Evolutionary conservation across 2,113 vertebrate species (phyloP).

Genomic region (Stomatorhinus ivindoensis): DNA sequence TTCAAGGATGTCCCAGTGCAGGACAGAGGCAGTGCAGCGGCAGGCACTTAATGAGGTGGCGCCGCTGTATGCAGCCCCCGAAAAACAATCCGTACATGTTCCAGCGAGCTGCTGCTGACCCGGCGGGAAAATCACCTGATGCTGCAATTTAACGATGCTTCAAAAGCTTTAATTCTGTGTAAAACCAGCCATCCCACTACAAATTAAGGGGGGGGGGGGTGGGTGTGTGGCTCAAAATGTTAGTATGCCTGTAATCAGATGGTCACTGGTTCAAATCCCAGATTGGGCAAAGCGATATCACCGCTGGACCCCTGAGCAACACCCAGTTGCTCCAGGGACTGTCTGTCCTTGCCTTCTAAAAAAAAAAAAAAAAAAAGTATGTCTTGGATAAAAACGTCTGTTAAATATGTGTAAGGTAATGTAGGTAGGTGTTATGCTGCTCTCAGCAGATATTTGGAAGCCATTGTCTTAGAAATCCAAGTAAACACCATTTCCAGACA

Average conservation of each 20-base stretch:
- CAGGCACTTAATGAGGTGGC: not conserved
- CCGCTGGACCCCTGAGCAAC: not conserved
- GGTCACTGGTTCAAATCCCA: not conserved
- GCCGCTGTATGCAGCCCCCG: too few relatives aligned
- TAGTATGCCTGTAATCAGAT: not conserved
- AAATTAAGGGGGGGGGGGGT: not conserved
- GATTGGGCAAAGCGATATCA: not conserved
- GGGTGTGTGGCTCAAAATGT: not conserved
- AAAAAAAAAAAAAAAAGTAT: too few relatives aligned
- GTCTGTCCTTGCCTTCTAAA: not conserved
- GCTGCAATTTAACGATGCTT: not conserved
- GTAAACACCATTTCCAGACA: not conserved
- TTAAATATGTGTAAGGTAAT: not conserved
- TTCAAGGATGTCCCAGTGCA: slow-evolving; percentile 21
- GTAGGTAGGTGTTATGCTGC: not conserved
- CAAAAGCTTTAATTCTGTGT: not conserved
- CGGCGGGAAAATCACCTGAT: not conserved
- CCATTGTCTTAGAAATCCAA: not conserved
- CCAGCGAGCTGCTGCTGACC: not conserved
- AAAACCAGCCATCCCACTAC: not conserved
- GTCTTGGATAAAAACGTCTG: not conserved
- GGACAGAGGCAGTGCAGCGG: not conserved
- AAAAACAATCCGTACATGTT: not conserved
- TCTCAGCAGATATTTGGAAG: not conserved
- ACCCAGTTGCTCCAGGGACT: not conserved